Evolutionary conservation across 2,797 vertebrate species (phyloP), one percentile per base, ranked within the genome.

Genomic region (Pseudomugil gertrudae): DNA sequence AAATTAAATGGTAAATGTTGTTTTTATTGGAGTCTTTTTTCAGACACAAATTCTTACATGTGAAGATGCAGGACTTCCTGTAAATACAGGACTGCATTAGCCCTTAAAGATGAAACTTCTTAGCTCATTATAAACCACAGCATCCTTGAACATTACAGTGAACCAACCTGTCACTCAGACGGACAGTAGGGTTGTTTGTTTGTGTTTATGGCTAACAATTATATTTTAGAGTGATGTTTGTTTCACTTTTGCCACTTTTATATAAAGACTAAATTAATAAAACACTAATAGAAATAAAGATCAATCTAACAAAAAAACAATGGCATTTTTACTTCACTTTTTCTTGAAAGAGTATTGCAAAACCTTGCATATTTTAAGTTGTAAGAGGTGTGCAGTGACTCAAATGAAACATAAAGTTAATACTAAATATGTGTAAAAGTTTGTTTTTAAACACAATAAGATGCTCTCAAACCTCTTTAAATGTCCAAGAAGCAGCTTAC

Each of bases 401-500:
- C 69, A 72, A 56, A 52, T 23, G 1, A 3, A n/a, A 68, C 56
- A 66, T 50, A 72, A 57, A n/a, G n/a, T 50, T 58, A 61, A 17
- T 57, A 38, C 36, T 56, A 29, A 38, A 45, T 35, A 62, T 56
- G 82, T 62, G 62, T 64, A 38, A 21, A 66, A 15, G 36, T 53
- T 72, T 43, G n/a, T n/a, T n/a, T n/a, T n/a, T n/a, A n/a, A 29
- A 29, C 29, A 29, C 15, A 53, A n/a, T 54, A 23, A 69, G 66
- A 50, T 38, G 13, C 36, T 24, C 8, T 23, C 51, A 53, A 27
- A 47, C 30, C 53, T 65, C n/a, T 2, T 11, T n/a, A 26, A 36
- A 56, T 52, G 9, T 68, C 53, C 48, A 59, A 26, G n/a, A 24
- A 40, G 53, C 51, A 14, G 64, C 94, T 93, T 85, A 95, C 94